Evolutionary conservation across 2,888 invertebrate genomes (phyloP).

Genomic region (Dasysyrphus tricinctus): DNA sequence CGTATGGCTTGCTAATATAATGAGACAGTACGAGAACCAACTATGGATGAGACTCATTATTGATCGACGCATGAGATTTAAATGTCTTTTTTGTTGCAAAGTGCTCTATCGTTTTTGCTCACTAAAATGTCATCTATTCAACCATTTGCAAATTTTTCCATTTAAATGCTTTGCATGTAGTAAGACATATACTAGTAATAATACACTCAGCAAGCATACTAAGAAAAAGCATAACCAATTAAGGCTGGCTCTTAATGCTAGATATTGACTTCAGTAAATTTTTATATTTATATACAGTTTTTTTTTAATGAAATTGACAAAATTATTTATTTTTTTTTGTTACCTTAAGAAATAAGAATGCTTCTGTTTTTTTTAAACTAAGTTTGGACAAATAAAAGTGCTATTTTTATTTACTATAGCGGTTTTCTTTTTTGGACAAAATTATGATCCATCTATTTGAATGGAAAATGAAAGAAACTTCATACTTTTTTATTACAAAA

Average conservation of each 20-base stretch:
- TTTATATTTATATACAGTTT: neutral
- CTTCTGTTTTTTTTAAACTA: conserved; percentile 9
- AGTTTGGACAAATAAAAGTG: conserved; percentile 7
- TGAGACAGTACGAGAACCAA: conserved; percentile 47
- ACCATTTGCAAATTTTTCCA: conserved; percentile 57
- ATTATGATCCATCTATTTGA: too few species aligned
- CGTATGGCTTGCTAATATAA: conserved; percentile 48
- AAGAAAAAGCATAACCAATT: conserved; percentile 16
- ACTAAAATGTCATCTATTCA: conserved; percentile 46
- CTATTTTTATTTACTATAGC: neutral
- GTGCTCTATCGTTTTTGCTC: conserved; percentile 17
- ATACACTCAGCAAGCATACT: conserved; percentile 43
- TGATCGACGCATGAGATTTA: conserved; percentile 23
- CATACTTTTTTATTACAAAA: too few species aligned
- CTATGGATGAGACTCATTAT: conserved; percentile 34
- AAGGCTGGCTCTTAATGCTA: neutral
- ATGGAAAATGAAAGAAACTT: too few species aligned
- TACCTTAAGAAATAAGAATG: conserved; percentile 4
- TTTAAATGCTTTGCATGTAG: conserved; percentile 60
- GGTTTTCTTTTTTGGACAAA: neutral
- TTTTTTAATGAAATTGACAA: conserved; percentile 2
- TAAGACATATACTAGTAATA: conserved; percentile 44
- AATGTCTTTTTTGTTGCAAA: conserved; percentile 56
- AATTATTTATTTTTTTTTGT: conserved; percentile 11
- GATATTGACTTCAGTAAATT: neutral